Evolutionary conservation across 2,888 invertebrate species (phyloP).

Genomic region (Gortyna flavago): DNA sequence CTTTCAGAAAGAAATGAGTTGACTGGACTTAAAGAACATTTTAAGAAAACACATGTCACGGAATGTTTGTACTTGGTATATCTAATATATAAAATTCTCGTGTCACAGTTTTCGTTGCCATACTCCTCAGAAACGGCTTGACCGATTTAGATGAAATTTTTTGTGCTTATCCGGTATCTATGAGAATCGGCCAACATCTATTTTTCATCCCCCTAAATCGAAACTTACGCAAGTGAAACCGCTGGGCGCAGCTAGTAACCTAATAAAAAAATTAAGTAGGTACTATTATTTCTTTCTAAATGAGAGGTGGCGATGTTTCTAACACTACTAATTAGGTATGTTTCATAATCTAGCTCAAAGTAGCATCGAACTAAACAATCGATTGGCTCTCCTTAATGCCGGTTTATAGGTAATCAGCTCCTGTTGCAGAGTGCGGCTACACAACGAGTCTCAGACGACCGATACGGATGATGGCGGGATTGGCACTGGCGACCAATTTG

Average conservation of each 20-base stretch:
- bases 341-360: not conserved
- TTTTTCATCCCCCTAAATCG: too few species aligned
- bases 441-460: not conserved
- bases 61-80: not conserved
- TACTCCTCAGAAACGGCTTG: too few species aligned
- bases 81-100: too few species aligned
- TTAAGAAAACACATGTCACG: not conserved
- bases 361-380: not conserved
- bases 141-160: too few species aligned
- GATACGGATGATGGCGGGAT: not conserved
- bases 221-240: too few species aligned
- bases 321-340: not conserved
- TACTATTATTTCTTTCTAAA: not conserved
- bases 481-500: conserved; percentile 21
- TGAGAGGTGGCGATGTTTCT: too few species aligned
- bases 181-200: too few species aligned
- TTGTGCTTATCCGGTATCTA: too few species aligned
- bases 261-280: not conserved
- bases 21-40: not conserved
- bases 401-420: not conserved
- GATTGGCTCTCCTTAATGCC: not conserved
- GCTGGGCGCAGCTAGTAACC: too few species aligned
- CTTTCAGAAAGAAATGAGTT: not conserved
- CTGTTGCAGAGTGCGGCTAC: not conserved
- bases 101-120: too few species aligned